Conservation (phyloP, 1,140 invertebrate genomes). For the Harpegnathos saltator region DNA sequence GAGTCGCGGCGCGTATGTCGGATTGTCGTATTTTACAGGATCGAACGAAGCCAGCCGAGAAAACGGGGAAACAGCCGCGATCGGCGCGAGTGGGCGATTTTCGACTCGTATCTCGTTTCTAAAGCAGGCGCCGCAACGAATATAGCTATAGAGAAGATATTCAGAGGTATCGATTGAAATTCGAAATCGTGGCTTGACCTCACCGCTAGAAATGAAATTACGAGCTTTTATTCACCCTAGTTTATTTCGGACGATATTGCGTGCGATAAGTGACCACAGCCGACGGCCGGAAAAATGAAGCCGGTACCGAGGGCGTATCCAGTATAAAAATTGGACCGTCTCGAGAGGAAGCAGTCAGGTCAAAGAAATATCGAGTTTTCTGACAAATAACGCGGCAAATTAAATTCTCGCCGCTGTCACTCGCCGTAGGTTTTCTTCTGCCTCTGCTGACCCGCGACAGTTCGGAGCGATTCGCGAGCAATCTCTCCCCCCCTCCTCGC, state of each 20-base stretch:
- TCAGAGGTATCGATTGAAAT: constrained; percentile 40
- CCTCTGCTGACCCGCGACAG: no score
- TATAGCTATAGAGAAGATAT: constrained; percentile 36
- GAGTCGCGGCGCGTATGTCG: background rate
- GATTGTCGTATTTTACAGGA: constrained; percentile 2
- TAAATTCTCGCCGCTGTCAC: no score
- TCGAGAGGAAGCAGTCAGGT: no score
- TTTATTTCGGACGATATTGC: constrained; percentile 1
- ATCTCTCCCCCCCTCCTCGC: no score
- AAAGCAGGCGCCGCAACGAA: constrained; percentile 29
- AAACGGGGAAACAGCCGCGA: background rate
- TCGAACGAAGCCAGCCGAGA: background rate
- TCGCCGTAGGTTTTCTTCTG: no score
- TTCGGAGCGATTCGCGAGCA: no score
- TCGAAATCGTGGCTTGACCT: constrained; percentile 28
- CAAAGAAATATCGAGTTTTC: no score
- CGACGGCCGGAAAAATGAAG: no score
- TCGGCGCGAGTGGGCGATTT: background rate
- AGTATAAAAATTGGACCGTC: no score
- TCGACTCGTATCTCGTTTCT: constrained; percentile 31
- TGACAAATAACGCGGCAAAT: no score
- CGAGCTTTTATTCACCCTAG: background rate
- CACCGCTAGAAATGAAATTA: constrained; percentile 1
- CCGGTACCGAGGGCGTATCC: no score
- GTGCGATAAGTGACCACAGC: background rate